These are phyloP conservation scores for Drosophila nr. medialis DNA, from an alignment of 2,888 invertebrate species.

Conservation along the genomic window DNA sequence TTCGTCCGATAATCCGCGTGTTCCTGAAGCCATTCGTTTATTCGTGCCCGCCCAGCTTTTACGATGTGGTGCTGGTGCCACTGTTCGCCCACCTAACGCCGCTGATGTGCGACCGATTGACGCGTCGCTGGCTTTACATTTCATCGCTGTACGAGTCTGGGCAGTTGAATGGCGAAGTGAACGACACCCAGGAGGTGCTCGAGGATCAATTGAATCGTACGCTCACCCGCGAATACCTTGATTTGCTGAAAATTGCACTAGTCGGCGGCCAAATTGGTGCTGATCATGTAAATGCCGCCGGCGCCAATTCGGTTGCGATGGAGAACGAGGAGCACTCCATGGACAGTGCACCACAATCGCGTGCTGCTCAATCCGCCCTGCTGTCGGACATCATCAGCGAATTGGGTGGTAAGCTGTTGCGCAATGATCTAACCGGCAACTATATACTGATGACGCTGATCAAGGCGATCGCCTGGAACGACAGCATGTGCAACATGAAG, in stretches of 20 bases:
- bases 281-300: conserved; percentile 62
- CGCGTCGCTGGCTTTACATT: conserved; percentile 92
- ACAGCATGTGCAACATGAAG: conserved; percentile 92
- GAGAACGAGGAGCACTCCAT: conserved; percentile 89
- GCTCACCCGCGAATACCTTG: conserved; percentile 94
- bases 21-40: conserved; percentile 94
- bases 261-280: conserved; percentile 88
- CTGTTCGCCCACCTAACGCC: conserved; percentile 91
- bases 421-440: conserved; percentile 88
- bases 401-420: conserved; percentile 90
- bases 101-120: conserved; percentile 89
- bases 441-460: conserved; percentile 88
- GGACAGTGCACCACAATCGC: conserved; percentile 87
- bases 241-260: conserved; percentile 91
- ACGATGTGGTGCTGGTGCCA: conserved; percentile 91
- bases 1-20: conserved; percentile 92
- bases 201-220: conserved; percentile 94
- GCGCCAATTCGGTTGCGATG: conserved; percentile 85
- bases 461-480: conserved; percentile 92
- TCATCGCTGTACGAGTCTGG: conserved; percentile 91
- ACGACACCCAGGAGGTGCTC: conserved; percentile 89
- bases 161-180: conserved; percentile 90
- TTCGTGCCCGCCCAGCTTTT: conserved; percentile 93
- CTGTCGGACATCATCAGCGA: conserved; percentile 92
- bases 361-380: conserved; percentile 85